Conservation (phyloP, 2,113 vertebrate species). For the Chitala chitala region DNA sequence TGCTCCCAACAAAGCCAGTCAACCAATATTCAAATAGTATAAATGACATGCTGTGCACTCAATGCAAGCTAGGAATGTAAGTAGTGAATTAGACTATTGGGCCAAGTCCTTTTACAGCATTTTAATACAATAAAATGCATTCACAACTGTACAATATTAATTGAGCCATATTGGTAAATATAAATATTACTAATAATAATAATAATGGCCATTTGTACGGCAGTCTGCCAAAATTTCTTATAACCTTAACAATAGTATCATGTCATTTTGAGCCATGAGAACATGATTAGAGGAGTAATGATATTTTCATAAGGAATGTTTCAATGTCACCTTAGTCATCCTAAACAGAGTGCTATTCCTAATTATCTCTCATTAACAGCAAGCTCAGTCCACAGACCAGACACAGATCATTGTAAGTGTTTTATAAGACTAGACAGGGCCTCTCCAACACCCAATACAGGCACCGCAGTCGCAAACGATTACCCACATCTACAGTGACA, state of each 20-base stretch:
- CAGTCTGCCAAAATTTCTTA: not conserved
- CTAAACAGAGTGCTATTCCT: slow-evolving; percentile 7
- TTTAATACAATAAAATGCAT: not conserved
- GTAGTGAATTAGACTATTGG: too few species aligned
- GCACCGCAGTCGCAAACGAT: slow-evolving; percentile 5
- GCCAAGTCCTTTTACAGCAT: too few species aligned
- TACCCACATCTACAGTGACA: slow-evolving; percentile 14
- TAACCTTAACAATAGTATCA: not conserved
- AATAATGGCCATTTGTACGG: not conserved
- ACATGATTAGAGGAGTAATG: not conserved
- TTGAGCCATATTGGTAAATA: not conserved
- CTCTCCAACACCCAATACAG: not conserved
- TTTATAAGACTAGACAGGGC: slow-evolving; percentile 3
- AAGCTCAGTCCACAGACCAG: not conserved
- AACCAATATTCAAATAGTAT: not conserved
- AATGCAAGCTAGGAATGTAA: not conserved
- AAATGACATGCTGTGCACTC: slow-evolving; percentile 1
- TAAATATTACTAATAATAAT: not conserved
- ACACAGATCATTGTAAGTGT: not conserved
- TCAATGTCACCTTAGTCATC: slow-evolving; percentile 1
- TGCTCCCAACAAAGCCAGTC: not conserved
- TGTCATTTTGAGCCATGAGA: not conserved
- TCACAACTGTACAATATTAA: not conserved
- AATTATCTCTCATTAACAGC: slow-evolving; percentile 9
- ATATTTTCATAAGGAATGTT: slow-evolving; percentile 4